A percentile compares a stretch with the other conserved stretches of the same genome.
Conservation (phyloP, 2,113 vertebrate species). For the Coryphaenoides rupestris region DNA sequence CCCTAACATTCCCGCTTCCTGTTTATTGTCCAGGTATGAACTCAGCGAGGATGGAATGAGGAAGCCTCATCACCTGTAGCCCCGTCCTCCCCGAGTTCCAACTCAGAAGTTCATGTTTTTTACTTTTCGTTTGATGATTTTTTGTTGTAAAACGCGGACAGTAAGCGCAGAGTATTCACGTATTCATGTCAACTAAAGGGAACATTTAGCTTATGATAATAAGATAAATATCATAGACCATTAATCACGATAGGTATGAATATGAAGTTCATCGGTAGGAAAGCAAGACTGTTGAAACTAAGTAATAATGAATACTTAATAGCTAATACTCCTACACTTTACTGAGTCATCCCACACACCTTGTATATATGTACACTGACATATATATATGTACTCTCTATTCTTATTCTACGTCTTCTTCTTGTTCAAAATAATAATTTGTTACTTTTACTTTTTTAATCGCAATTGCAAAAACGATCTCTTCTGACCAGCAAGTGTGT, state of each 20-base stretch:
- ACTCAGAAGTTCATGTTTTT: slow-evolving; percentile 5
- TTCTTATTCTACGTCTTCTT: no score
- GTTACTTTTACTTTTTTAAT: no score
- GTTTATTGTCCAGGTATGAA: slow-evolving; percentile 80
- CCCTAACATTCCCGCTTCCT: no score
- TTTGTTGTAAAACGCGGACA: slow-evolving; percentile 61
- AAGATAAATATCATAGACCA: background rate
- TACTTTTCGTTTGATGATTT: slow-evolving; percentile 62
- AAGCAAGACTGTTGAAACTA: slow-evolving; percentile 21
- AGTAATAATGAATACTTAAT: slow-evolving; percentile 22
- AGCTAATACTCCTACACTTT: slow-evolving; percentile 36
- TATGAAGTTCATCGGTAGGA: background rate
- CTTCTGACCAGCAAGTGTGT: no score
- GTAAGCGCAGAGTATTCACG: no score
- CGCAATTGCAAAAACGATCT: no score
- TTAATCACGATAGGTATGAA: background rate
- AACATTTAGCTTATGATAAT: background rate
- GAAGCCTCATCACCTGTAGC: slow-evolving; percentile 69
- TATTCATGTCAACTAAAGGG: slow-evolving; percentile 5
- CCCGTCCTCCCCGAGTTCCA: background rate
- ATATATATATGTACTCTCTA: background rate
- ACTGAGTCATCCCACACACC: slow-evolving; percentile 55
- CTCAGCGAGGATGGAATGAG: slow-evolving; percentile 84
- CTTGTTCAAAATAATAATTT: no score
- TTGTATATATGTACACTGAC: slow-evolving; percentile 81